Evolutionary conservation across 2,797 vertebrate species (phyloP), one percentile per base, ranked within the genome.

Genomic region (Enteromius radiatus): DNA sequence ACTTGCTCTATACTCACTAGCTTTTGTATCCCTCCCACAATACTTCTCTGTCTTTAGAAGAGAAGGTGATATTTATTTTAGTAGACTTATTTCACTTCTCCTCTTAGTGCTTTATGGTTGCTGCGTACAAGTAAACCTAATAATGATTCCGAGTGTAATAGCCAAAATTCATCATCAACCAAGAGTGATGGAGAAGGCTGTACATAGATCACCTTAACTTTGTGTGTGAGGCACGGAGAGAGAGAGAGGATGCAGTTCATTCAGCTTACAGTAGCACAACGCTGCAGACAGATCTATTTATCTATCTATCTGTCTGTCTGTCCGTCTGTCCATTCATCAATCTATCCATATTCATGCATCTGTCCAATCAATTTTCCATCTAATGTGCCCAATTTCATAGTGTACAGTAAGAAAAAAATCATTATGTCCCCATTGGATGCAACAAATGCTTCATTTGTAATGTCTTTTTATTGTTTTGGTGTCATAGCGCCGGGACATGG

Each of bases 121-220:
- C 90, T 31, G 36, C 92, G 88, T 91, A 92, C 91, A 87, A 91
- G 89, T 92, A 94, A 92, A 94, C 91, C 85, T 93, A 95, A 94
- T 94, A 95, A 93, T 93, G 87, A 91, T 91, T 90, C 91, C 92
- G 91, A 85, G 47, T 90, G 86, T 93, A 94, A 94, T 94, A 93
- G 91, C 87, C 75, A 23, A 68, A 89, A 93, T 95, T 92, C 88
- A 91, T 95, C 93, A 94, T 77, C 41, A 78, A 85, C 33, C 19
- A 0, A 69, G 84, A 91, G 84, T 89, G 90, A 87, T 82, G 87
- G 79, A 86, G 81, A 85, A 84, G 76, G 86, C 91, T 90, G 89
- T 87, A 45, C 21, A 64, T 78, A 69, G 15, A 68, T 86, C 78
- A 71, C 54, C 8, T 14, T 70, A 64, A 73, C 41, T 56, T 63